Evolutionary conservation across 2,888 invertebrate species (phyloP).

Genomic region (Xylophagus ater): DNA sequence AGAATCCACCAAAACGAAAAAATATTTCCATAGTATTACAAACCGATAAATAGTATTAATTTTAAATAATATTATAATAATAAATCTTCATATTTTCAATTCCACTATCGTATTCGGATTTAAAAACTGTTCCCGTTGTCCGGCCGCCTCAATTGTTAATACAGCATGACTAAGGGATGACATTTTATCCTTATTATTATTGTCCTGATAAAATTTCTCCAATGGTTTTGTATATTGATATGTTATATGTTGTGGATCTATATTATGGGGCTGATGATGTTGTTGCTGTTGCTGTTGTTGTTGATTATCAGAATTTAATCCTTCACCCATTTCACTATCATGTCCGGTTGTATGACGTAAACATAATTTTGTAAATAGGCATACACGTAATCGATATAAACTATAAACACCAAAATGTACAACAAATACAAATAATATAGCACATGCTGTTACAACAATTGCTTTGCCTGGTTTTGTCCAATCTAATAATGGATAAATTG

Average conservation of each 20-base stretch:
- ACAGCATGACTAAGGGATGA: constrained; percentile 35
- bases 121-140: constrained; percentile 39
- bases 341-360: constrained; percentile 30
- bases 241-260: constrained; percentile 12
- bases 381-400: constrained; percentile 42
- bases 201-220: constrained; percentile 20
- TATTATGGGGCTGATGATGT: constrained; percentile 1
- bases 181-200: constrained; percentile 25
- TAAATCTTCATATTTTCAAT: constrained; percentile 41
- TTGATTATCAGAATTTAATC: constrained; percentile 27
- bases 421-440: constrained; percentile 47
- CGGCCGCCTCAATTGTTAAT: constrained; percentile 34
- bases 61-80: too few species aligned
- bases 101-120: constrained; percentile 39
- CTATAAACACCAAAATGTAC: constrained; percentile 49
- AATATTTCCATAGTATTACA: too few species aligned
- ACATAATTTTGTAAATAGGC: constrained; percentile 38
- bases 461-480: constrained; percentile 57
- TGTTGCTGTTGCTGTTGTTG: constrained; percentile 11
- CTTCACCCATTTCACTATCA: constrained; percentile 36
- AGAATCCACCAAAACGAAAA: too few species aligned
- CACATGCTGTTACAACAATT: constrained; percentile 45
- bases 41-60: too few species aligned
- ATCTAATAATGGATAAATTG: constrained; percentile 66
- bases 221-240: constrained; percentile 8